Percentiles rank a stretch among this genome's conserved stretches.
These are phyloP conservation scores for Pachyuromys duprasi DNA, from an alignment of 2,797 vertebrate species.

Conservation along the genomic window DNA sequence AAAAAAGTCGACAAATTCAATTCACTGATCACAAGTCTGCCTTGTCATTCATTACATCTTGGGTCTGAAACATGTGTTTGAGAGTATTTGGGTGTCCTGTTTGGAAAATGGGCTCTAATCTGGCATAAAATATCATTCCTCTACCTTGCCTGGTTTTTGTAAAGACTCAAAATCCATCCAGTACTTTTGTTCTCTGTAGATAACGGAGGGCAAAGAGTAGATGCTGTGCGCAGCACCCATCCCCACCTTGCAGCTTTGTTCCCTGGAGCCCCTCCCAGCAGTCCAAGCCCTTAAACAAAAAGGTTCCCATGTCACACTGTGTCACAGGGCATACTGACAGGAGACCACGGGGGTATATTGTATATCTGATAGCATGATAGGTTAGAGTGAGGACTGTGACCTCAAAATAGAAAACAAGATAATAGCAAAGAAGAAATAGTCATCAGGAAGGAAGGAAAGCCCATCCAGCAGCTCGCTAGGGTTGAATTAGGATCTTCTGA, in stretches of 20 bases:
- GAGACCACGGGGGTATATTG: neutral
- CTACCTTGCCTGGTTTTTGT: neutral
- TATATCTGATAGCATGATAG: neutral
- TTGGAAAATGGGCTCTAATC: neutral
- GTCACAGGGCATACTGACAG: neutral
- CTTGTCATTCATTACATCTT: neutral
- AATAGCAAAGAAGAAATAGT: neutral
- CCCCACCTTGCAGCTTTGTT: neutral
- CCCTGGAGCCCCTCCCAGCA: neutral
- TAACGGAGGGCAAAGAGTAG: neutral
- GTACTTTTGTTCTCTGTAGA: conserved; percentile 2
- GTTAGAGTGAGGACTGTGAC: neutral
- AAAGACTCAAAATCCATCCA: neutral
- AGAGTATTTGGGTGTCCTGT: neutral
- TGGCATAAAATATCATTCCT: neutral
- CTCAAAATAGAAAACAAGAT: neutral
- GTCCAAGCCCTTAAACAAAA: neutral
- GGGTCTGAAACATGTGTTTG: neutral
- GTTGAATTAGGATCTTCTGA: neutral
- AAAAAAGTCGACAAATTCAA: neutral
- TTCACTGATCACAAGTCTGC: neutral
- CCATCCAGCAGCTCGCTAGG: neutral
- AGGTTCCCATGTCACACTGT: neutral
- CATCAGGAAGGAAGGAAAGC: neutral
- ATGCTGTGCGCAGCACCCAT: neutral